phyloP scores from a whole-genome alignment of 2,797 vertebrate species.

The Leptatherina wallacei region DNA sequence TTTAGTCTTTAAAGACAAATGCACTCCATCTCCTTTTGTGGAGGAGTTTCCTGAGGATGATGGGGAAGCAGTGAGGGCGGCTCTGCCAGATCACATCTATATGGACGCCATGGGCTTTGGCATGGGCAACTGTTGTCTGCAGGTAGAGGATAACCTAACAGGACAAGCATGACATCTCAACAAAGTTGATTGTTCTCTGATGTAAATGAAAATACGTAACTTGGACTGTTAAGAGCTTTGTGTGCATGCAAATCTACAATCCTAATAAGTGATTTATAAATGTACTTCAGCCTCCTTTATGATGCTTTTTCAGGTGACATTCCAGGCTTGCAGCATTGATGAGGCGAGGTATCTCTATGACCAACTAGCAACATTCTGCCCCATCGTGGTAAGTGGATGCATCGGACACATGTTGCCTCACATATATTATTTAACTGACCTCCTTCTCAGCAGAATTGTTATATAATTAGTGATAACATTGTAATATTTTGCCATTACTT shows the following conservation, averaged over 20 bases:
- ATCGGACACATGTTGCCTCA: neutral
- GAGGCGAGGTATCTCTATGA: conserved; percentile 98
- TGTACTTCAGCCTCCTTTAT: conserved; percentile 60
- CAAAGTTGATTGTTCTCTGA: neutral
- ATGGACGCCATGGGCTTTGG: conserved; percentile 99
- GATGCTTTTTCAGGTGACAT: conserved; percentile 89
- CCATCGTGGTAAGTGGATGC: conserved; percentile 92
- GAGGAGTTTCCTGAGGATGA: conserved; percentile 92
- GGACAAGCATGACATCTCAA: neutral
- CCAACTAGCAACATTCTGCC: conserved; percentile 98
- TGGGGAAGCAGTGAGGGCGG: conserved; percentile 87
- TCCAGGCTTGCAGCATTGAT: conserved; percentile 97
- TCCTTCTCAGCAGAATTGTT: neutral
- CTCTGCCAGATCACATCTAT: conserved; percentile 93
- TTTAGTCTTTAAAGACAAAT: conserved; percentile 94
- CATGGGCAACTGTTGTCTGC: conserved; percentile 98
- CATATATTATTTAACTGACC: conserved; percentile 4
- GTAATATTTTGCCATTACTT: no score
- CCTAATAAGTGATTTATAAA: conserved; percentile 69
- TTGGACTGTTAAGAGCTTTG: neutral
- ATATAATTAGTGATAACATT: no score
- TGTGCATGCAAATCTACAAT: conserved; percentile 3
- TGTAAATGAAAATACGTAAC: neutral
- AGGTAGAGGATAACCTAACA: conserved; percentile 80
- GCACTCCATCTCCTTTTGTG: conserved; percentile 90